phyloP scores from a whole-genome alignment of 2,888 invertebrate genomes.

The Rhopalosiphum nymphaeae region DNA sequence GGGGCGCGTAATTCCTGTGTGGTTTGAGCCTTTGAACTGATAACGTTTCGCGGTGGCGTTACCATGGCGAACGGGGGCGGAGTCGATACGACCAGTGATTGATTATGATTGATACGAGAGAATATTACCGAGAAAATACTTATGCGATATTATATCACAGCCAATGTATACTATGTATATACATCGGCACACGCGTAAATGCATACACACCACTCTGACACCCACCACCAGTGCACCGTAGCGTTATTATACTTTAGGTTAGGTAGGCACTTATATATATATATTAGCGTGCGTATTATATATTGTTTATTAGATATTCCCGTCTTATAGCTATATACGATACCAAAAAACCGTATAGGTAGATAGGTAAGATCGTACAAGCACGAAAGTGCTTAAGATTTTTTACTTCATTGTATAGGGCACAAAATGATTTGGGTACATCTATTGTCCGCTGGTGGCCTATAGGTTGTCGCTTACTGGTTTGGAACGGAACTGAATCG shows the following conservation, averaged over 20 bases:
- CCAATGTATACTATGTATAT: not conserved
- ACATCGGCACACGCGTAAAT: not conserved
- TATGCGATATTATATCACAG: constrained; percentile 27
- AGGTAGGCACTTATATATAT: not conserved
- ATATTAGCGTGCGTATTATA: not conserved
- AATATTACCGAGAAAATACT: constrained; percentile 38
- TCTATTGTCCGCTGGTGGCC: too few relatives aligned
- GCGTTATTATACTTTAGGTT: not conserved
- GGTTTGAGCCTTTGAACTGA: constrained; percentile 49
- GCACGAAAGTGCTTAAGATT: too few relatives aligned
- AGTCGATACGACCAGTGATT: constrained; percentile 65
- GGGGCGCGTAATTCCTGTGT: constrained; percentile 26
- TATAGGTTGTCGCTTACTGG: too few relatives aligned
- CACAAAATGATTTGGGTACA: too few relatives aligned
- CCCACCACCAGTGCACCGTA: not conserved
- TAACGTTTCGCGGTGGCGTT: constrained; percentile 48
- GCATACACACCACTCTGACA: not conserved
- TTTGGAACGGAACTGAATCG: too few relatives aligned
- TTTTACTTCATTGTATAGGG: too few relatives aligned
- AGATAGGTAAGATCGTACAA: too few relatives aligned
- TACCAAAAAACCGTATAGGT: too few relatives aligned
- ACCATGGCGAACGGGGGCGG: constrained; percentile 16
- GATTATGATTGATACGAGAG: constrained; percentile 67
- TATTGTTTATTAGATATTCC: constrained; percentile 2
- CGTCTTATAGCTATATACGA: too few relatives aligned